These are phyloP conservation scores for Halcyon smyrnensis DNA, from an alignment of 2,797 vertebrate species.

Conservation along the genomic window DNA sequence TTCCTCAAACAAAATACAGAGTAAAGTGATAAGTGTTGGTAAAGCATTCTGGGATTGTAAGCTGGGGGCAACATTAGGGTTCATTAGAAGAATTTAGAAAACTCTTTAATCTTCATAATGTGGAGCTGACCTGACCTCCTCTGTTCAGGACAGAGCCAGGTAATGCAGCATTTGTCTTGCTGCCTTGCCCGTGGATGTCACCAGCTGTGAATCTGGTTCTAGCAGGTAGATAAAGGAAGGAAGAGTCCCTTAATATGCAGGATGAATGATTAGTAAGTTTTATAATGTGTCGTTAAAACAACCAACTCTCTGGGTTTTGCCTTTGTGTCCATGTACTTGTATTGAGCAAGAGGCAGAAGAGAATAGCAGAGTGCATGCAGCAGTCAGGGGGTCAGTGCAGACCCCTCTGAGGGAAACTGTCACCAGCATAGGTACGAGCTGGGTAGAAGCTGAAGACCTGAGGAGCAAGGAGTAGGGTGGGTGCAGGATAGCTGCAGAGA, in stretches of 20 bases:
- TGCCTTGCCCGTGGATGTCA: background rate
- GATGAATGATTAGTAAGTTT: background rate
- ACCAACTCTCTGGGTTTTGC: background rate
- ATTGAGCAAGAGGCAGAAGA: background rate
- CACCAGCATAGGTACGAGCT: background rate
- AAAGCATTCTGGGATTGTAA: background rate
- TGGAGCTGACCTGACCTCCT: background rate
- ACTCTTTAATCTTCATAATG: background rate
- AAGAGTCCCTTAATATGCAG: background rate
- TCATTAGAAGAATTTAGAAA: background rate
- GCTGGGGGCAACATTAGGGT: background rate
- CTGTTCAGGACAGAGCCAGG: background rate
- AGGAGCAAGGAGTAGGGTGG: background rate
- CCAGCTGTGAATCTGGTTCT: background rate
- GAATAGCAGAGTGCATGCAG: background rate
- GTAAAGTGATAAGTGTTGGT: background rate
- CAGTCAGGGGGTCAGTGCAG: background rate
- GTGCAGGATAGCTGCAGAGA: background rate
- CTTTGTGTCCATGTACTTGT: background rate
- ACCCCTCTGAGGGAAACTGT: background rate
- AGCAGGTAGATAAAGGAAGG: background rate
- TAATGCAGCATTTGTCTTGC: background rate
- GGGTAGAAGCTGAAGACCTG: background rate
- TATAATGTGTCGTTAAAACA: background rate
- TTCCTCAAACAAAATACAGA: background rate